A percentile compares a stretch with the other conserved stretches of the same genome.
phyloP scores from a whole-genome alignment of 2,797 vertebrate species.

The Sparus aurata region DNA sequence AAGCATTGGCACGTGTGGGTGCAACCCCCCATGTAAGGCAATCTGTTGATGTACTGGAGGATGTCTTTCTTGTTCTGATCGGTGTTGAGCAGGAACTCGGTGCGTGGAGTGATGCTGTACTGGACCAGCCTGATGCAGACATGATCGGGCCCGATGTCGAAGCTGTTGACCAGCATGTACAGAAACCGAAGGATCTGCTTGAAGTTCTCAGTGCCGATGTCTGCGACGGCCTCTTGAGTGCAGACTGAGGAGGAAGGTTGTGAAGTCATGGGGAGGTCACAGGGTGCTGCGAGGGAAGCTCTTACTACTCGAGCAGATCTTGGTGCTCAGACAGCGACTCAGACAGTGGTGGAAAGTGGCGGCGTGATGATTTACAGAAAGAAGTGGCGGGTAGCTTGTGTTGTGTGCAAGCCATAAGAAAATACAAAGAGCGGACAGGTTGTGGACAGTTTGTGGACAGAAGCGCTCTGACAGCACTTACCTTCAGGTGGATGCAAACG shows the following conservation, averaged over 20 bases:
- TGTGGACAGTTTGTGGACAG: constrained; percentile 7
- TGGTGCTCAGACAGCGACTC: not conserved
- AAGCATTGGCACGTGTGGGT: constrained; percentile 81
- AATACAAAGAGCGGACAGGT: not conserved
- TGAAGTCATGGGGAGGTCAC: constrained; percentile 20
- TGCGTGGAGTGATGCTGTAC: constrained; percentile 77
- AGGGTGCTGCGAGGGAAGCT: not conserved
- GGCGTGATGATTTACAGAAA: constrained; percentile 27
- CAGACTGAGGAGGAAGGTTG: constrained; percentile 78
- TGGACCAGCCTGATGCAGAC: constrained; percentile 87
- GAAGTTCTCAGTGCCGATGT: constrained; percentile 82
- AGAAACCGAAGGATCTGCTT: constrained; percentile 84
- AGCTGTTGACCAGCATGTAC: constrained; percentile 77
- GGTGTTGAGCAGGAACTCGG: constrained; percentile 85
- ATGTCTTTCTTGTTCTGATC: constrained; percentile 71
- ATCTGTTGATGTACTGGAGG: constrained; percentile 72
- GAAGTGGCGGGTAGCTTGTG: not conserved
- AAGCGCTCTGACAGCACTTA: constrained; percentile 16
- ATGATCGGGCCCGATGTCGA: constrained; percentile 83
- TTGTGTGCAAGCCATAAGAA: constrained; percentile 7
- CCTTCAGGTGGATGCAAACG: constrained; percentile 20
- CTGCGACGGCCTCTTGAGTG: constrained; percentile 84
- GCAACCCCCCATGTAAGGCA: constrained; percentile 82
- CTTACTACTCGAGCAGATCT: not conserved
- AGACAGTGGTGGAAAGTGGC: constrained; percentile 21